Conservation (phyloP, 2,888 invertebrate species). For the Icerya purchasi region DNA sequence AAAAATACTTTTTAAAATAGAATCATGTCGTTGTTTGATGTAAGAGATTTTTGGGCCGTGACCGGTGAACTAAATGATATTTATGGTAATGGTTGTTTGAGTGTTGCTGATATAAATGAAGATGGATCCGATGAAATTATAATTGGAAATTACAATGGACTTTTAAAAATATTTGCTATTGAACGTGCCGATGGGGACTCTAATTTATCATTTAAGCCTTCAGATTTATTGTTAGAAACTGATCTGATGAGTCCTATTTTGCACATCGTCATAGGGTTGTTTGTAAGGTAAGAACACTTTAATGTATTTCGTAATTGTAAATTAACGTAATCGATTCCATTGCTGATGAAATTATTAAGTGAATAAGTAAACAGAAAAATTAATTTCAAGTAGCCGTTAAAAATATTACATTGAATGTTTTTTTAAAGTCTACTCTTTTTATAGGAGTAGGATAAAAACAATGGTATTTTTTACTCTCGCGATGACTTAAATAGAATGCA, state of each 20-base stretch:
- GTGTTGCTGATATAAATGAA: conserved; percentile 28
- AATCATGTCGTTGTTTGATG: conserved; percentile 78
- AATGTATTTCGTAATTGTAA: no score
- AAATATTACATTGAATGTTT: no score
- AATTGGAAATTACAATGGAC: conserved; percentile 58
- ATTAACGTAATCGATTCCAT: no score
- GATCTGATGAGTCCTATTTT: conserved; percentile 51
- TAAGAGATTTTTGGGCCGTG: conserved; percentile 71
- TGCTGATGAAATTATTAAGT: no score
- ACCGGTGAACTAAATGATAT: conserved; percentile 40
- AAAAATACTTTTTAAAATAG: no score
- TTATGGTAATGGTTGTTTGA: conserved; percentile 33
- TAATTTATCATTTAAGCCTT: conserved; percentile 28
- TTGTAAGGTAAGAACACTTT: conserved; percentile 71
- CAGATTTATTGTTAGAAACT: conserved; percentile 54
- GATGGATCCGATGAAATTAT: conserved; percentile 38
- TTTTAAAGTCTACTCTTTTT: no score
- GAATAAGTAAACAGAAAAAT: no score
- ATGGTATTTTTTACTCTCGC: no score
- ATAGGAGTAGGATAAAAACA: no score
- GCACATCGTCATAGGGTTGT: conserved; percentile 60
- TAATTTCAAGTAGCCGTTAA: no score
- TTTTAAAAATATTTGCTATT: conserved; percentile 48
- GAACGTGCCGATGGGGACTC: conserved; percentile 19
- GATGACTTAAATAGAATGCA: no score